These are phyloP conservation scores for Drosophila parvula DNA, from an alignment of 1,140 invertebrate species.

Conservation along the genomic window DNA sequence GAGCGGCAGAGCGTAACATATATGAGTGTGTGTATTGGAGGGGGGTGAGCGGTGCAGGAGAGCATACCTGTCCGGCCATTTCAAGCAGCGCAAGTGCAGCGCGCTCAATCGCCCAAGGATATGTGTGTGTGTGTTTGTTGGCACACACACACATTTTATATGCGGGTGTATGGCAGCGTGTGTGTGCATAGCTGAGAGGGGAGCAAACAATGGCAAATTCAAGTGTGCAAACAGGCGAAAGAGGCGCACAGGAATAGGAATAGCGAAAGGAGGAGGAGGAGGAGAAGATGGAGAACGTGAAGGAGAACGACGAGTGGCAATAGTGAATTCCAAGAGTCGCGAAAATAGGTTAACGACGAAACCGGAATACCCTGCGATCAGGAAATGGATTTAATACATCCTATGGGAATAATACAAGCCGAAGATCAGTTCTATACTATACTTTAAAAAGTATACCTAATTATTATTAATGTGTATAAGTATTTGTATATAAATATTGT, in stretches of 20 bases:
- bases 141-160: slow-evolving; percentile 9
- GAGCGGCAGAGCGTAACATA: slow-evolving; percentile 32
- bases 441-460: no score
- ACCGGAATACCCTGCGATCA: slow-evolving; percentile 3
- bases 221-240: slow-evolving; percentile 55
- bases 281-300: neutral
- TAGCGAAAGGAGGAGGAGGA: slow-evolving; percentile 20
- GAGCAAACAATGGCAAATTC: slow-evolving; percentile 70
- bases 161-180: slow-evolving; percentile 1
- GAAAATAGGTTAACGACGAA: slow-evolving; percentile 10
- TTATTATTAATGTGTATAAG: no score
- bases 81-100: slow-evolving; percentile 76
- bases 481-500: no score
- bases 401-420: neutral
- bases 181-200: slow-evolving; percentile 26
- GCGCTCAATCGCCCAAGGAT: slow-evolving; percentile 63
- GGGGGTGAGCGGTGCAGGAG: slow-evolving; percentile 12
- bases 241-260: slow-evolving; percentile 45
- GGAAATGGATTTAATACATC: neutral
- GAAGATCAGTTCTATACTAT: no score
- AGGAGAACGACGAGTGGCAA: slow-evolving; percentile 41
- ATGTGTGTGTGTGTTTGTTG: slow-evolving; percentile 17
- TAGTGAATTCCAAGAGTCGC: slow-evolving; percentile 21
- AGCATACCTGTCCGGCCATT: slow-evolving; percentile 63
- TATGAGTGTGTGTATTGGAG: slow-evolving; percentile 1